Conservation (phyloP, 2,888 invertebrate species). For the Drosophila pseudotakahashii region DNA sequence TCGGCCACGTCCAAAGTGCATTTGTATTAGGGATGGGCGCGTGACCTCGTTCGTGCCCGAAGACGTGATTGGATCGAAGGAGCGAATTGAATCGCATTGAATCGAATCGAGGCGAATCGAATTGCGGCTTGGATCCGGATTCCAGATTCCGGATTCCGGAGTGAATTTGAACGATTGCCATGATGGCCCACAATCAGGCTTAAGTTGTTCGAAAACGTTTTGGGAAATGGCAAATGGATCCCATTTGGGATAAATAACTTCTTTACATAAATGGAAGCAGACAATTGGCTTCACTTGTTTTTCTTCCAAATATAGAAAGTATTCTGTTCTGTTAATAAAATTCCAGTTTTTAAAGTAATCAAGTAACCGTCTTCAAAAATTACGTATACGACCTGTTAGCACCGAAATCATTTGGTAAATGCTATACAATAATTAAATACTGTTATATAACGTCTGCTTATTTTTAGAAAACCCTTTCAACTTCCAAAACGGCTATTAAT, state of each 20-base stretch:
- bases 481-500: not conserved
- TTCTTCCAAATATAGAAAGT: too few relatives aligned
- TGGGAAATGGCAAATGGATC: not conserved
- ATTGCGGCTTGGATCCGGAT: slow-evolving; percentile 3
- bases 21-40: slow-evolving; percentile 60
- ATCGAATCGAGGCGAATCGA: slow-evolving; percentile 18
- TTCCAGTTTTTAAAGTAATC: too few relatives aligned
- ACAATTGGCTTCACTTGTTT: too few relatives aligned
- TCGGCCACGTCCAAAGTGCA: slow-evolving; percentile 78
- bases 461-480: not conserved
- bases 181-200: slow-evolving; percentile 26
- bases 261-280: too few relatives aligned
- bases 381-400: slow-evolving; percentile 20
- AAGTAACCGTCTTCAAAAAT: not conserved
- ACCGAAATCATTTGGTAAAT: too few relatives aligned
- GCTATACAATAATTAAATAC: too few relatives aligned
- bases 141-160: not conserved
- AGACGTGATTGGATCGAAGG: slow-evolving; percentile 32
- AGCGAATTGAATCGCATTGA: slow-evolving; percentile 30
- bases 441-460: too few relatives aligned
- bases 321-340: too few relatives aligned
- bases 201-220: slow-evolving; percentile 7
- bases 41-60: slow-evolving; percentile 39
- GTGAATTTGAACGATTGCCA: slow-evolving; percentile 23
- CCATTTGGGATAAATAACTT: not conserved